phyloP scores from a whole-genome alignment of 2,113 vertebrate species.

The Gopherus flavomarginatus region DNA sequence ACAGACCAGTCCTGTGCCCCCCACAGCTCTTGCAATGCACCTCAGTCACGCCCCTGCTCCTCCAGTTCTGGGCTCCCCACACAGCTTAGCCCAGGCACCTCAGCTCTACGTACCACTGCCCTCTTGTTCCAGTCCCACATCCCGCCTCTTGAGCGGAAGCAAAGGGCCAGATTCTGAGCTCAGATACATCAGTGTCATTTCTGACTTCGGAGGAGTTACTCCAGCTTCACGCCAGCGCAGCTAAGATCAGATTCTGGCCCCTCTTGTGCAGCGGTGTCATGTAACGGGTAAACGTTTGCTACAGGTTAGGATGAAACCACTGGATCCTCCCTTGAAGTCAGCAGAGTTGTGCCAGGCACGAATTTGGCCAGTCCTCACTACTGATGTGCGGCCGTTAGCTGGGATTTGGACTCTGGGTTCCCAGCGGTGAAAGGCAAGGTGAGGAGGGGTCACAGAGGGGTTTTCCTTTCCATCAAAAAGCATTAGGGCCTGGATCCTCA shows the following conservation, averaged over 20 bases:
- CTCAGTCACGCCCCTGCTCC: neutral
- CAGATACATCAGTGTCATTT: neutral
- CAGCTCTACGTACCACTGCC: neutral
- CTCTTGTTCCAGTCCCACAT: neutral
- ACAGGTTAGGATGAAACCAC: neutral
- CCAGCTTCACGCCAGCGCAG: neutral
- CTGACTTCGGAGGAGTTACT: neutral
- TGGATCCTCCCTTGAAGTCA: neutral
- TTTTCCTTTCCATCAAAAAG: neutral
- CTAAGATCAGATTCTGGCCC: neutral
- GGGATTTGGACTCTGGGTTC: neutral
- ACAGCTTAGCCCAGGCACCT: neutral
- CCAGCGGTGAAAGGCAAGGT: neutral
- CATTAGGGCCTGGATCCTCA: neutral
- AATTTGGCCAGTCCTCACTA: neutral
- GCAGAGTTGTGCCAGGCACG: neutral
- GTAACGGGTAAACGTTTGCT: neutral
- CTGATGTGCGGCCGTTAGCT: neutral
- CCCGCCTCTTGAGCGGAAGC: neutral
- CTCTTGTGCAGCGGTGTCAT: neutral
- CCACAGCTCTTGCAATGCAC: neutral
- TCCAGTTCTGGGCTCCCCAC: neutral
- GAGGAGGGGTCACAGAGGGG: too few species aligned
- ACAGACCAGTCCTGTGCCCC: neutral
- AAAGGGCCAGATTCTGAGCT: neutral